phyloP scores from a whole-genome alignment of 2,888 invertebrate genomes.

The Lithophane leautieri region DNA sequence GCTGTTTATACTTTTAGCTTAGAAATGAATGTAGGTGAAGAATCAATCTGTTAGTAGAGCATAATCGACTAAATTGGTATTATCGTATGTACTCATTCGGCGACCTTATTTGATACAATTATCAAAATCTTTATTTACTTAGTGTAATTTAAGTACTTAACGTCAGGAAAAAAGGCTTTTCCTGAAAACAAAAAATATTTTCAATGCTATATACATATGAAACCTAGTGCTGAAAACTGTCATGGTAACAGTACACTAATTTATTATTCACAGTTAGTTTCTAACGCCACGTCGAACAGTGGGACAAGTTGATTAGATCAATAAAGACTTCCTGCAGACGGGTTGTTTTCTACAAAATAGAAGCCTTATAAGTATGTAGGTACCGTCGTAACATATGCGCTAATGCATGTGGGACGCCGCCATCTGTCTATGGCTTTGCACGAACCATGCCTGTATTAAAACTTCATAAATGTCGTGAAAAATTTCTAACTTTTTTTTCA shows the following conservation, averaged over 20 bases:
- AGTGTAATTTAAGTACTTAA: neutral
- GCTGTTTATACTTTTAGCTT: constrained; percentile 15
- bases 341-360: constrained; percentile 72
- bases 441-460: constrained; percentile 41
- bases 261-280: constrained; percentile 43
- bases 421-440: constrained; percentile 71
- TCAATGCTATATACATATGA: neutral
- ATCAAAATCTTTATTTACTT: constrained; percentile 38
- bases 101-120: constrained; percentile 35
- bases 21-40: neutral
- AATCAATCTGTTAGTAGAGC: constrained; percentile 5
- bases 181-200: neutral
- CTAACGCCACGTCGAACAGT: constrained; percentile 47
- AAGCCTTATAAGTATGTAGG: constrained; percentile 73
- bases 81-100: constrained; percentile 40
- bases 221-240: constrained; percentile 15
- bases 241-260: constrained; percentile 29
- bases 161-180: neutral
- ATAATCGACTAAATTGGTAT: constrained; percentile 14
- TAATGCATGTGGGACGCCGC: constrained; percentile 75
- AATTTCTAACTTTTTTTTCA: constrained; percentile 25
- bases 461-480: constrained; percentile 34
- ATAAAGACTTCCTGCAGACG: constrained; percentile 69
- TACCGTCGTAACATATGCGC: constrained; percentile 66
- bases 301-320: constrained; percentile 68